Conservation (phyloP, 2,888 invertebrate genomes). For the Dolichopus griseipennis region DNA sequence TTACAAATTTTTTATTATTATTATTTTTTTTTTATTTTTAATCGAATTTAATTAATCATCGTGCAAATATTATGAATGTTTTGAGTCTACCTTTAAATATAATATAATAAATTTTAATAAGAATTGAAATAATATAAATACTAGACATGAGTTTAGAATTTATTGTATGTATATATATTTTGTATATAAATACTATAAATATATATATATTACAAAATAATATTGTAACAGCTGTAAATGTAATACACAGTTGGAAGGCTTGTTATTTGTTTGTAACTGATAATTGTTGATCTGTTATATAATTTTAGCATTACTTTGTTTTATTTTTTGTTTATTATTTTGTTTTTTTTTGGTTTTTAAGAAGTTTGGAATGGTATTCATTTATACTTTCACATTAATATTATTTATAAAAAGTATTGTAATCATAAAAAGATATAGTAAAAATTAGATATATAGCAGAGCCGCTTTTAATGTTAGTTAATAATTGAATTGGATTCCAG, state of each 20-base stretch:
- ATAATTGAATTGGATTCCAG: no score
- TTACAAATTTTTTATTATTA: not conserved
- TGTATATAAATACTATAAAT: no score
- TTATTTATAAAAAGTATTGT: no score
- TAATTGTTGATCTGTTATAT: not conserved
- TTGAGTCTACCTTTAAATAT: not conserved
- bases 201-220: not conserved
- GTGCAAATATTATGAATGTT: not conserved
- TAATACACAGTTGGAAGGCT: not conserved
- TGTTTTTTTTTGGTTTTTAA: no score
- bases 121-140: not conserved
- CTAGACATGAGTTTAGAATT: not conserved
- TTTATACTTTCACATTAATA: no score
- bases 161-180: not conserved
- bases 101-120: not conserved
- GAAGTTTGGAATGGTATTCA: no score
- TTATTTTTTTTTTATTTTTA: not conserved
- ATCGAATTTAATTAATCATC: slow-evolving; percentile 11
- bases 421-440: no score
- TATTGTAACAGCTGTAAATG: not conserved
- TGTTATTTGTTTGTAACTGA: not conserved
- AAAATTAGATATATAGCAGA: no score
- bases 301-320: no score
- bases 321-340: no score
- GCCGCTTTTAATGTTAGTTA: no score